phyloP scores from a whole-genome alignment of 2,797 vertebrate genomes.

The Halcyon leucocephala region DNA sequence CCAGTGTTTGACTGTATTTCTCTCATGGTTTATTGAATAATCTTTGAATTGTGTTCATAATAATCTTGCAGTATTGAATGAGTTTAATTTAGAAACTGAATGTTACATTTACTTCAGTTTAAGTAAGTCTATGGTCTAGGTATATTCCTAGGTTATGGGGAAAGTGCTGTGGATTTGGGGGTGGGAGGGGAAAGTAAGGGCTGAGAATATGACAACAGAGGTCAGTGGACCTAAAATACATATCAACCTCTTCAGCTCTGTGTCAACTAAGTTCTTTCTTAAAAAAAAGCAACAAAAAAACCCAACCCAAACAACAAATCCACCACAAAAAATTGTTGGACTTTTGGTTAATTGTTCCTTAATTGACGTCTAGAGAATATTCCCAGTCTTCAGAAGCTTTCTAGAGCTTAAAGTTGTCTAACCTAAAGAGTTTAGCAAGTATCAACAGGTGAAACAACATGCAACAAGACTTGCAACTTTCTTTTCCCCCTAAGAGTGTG shows the following conservation, averaged over 20 bases:
- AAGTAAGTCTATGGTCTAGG: neutral
- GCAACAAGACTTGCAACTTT: neutral
- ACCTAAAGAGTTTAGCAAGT: neutral
- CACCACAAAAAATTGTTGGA: neutral
- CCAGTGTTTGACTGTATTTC: neutral
- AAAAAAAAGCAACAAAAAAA: neutral
- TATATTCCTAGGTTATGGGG: neutral
- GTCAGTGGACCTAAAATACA: neutral
- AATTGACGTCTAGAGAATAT: neutral
- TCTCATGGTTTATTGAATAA: neutral
- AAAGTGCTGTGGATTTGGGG: neutral
- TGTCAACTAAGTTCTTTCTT: neutral
- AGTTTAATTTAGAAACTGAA: neutral
- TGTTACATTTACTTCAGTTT: neutral
- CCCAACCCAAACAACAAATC: neutral
- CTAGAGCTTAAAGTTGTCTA: neutral
- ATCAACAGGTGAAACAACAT: neutral
- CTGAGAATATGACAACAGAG: neutral
- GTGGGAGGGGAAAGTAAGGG: neutral
- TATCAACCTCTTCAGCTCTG: neutral
- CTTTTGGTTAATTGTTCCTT: neutral
- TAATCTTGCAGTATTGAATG: neutral
- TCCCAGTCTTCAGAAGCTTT: neutral
- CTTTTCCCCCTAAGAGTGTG: neutral
- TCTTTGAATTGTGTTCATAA: neutral